Evolutionary conservation across 2,888 invertebrate species (phyloP).

Genomic region (Parelbella ahira): DNA sequence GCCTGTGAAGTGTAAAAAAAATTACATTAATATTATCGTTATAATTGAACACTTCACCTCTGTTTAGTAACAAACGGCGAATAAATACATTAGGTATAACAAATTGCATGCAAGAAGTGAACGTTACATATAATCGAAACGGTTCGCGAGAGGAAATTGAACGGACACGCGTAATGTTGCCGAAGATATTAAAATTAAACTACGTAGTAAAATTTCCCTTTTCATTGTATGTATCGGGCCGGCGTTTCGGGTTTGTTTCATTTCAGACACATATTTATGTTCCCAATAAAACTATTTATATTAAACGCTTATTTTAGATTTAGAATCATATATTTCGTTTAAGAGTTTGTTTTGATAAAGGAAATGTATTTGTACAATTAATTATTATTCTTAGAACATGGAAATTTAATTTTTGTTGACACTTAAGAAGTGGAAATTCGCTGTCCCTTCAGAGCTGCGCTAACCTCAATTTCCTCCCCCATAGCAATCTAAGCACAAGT

Average conservation of each 20-base stretch:
- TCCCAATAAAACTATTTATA: conserved; percentile 22
- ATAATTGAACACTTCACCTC: too few species aligned
- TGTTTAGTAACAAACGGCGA: too few species aligned
- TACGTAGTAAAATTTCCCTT: conserved; percentile 31
- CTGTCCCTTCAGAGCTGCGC: conserved; percentile 8
- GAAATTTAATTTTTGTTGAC: conserved; percentile 12
- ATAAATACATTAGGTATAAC: background rate
- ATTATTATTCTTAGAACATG: too few species aligned
- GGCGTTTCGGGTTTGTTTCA: conserved; percentile 29
- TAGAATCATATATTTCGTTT: too few species aligned
- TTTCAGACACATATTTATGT: conserved; percentile 25
- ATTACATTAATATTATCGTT: too few species aligned
- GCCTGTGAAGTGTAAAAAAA: too few species aligned
- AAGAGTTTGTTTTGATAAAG: too few species aligned
- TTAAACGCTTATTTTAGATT: conserved; percentile 8
- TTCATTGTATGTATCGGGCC: conserved; percentile 28
- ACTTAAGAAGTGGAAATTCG: conserved; percentile 6
- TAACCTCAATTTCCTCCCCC: conserved; percentile 20
- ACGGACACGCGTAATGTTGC: conserved; percentile 30
- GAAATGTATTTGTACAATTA: too few species aligned
- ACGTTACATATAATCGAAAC: conserved; percentile 27
- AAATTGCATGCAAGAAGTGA: conserved; percentile 9
- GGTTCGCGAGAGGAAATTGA: conserved; percentile 31
- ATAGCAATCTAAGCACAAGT: conserved; percentile 20
- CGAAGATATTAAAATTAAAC: conserved; percentile 36